Evolutionary conservation across 2,888 invertebrate species (phyloP).

Genomic region (Synanthedon formicaeformis): DNA sequence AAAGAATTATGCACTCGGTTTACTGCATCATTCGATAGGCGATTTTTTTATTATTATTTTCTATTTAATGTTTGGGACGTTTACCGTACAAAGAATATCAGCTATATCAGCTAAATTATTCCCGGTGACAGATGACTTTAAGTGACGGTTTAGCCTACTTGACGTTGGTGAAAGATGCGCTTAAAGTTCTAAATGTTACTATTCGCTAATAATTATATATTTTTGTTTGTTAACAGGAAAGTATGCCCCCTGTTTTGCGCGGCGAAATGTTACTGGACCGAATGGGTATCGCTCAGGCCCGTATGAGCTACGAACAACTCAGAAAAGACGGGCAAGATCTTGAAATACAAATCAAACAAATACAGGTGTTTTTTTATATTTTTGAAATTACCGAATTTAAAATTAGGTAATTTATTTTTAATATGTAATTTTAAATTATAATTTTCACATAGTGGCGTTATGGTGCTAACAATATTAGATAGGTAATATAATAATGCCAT

Average conservation of each 20-base stretch:
- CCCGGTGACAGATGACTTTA: no score
- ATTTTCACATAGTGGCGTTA: no score
- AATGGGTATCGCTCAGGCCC: slow-evolving; percentile 75
- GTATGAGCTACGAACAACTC: slow-evolving; percentile 81
- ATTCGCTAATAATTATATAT: neutral
- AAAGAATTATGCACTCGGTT: no score
- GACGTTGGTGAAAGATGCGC: no score
- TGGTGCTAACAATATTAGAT: no score
- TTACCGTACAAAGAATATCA: no score
- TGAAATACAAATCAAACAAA: slow-evolving; percentile 87
- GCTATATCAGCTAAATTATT: no score
- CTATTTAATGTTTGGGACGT: no score
- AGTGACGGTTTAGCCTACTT: no score
- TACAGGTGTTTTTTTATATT: slow-evolving; percentile 59
- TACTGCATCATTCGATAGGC: no score
- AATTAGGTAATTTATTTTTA: neutral
- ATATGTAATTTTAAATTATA: neutral
- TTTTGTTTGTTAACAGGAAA: slow-evolving; percentile 59
- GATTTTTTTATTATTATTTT: no score
- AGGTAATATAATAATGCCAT: no score
- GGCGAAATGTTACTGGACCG: slow-evolving; percentile 88
- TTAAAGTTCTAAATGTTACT: neutral
- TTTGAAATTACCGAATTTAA: neutral
- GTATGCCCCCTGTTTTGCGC: slow-evolving; percentile 79
- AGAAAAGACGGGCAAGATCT: slow-evolving; percentile 86